phyloP scores from a whole-genome alignment of 2,113 vertebrate species.

The Cyrtonyx montezumae region DNA sequence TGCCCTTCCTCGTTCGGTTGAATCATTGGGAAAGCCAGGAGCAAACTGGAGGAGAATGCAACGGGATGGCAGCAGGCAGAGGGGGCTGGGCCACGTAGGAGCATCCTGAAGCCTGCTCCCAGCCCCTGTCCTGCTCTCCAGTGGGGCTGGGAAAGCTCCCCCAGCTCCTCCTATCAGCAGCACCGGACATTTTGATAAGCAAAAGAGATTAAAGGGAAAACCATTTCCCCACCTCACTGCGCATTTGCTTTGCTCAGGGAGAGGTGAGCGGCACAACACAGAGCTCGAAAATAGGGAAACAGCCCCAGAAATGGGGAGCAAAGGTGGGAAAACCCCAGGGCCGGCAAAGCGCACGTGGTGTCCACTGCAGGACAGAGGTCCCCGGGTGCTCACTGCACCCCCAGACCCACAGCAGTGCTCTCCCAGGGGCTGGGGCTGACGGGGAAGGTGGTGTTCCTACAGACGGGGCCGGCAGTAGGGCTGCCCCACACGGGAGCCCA shows the following conservation, averaged over 20 bases:
- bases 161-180: not conserved
- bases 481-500: not conserved
- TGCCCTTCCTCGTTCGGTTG: not conserved
- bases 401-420: not conserved
- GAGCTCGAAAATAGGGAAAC: not conserved
- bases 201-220: not conserved
- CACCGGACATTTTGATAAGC: not conserved
- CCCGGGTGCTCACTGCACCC: not conserved
- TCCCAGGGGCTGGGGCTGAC: no score
- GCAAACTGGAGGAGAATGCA: rapidly evolving
- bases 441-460: not conserved
- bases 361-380: not conserved
- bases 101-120: rapidly evolving
- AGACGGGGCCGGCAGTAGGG: not conserved
- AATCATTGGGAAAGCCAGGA: not conserved
- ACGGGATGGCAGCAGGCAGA: not conserved
- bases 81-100: not conserved
- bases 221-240: not conserved
- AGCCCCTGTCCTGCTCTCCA: not conserved
- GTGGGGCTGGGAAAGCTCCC: not conserved
- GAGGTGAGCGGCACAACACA: not conserved
- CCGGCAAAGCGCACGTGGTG: not conserved
- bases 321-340: no score
- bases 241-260: not conserved
- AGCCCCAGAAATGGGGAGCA: not conserved